Evolutionary conservation across 2,888 invertebrate species (phyloP).

Genomic region (Pachycephus smyrnensis): DNA sequence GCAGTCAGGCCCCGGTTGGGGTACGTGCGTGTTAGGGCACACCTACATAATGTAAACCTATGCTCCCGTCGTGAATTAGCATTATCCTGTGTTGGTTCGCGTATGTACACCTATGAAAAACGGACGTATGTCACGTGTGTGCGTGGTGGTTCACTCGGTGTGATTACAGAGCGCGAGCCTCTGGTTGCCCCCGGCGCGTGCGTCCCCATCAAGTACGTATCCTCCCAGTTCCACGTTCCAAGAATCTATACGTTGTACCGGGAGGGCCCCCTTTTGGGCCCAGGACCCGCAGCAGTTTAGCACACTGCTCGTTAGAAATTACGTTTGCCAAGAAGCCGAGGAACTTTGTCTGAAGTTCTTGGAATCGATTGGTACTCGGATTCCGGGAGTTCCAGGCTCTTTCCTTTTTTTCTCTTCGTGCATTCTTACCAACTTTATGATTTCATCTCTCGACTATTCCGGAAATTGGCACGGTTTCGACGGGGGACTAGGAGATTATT

Average conservation of each 20-base stretch:
- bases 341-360: neutral
- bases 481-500: neutral
- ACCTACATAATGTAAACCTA: conserved; percentile 43
- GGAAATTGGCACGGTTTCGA: neutral
- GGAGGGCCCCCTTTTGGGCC: neutral
- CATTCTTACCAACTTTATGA: neutral
- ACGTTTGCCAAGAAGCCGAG: neutral
- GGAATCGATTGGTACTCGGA: neutral
- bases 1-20: conserved; percentile 29
- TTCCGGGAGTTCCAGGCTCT: neutral
- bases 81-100: conserved; percentile 40
- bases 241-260: conserved; percentile 15
- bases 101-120: conserved; percentile 28
- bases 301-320: neutral
- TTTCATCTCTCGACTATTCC: neutral
- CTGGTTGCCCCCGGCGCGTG: conserved; percentile 66
- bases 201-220: conserved; percentile 52
- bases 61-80: conserved; percentile 51
- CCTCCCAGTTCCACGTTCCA: conserved; percentile 30
- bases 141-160: conserved; percentile 45
- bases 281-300: neutral
- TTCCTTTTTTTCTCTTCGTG: neutral
- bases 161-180: conserved; percentile 65
- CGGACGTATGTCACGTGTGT: conserved; percentile 24
- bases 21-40: conserved; percentile 26